These are phyloP conservation scores for Pipa parva DNA, from an alignment of 2,113 vertebrate species.

Conservation along the genomic window DNA sequence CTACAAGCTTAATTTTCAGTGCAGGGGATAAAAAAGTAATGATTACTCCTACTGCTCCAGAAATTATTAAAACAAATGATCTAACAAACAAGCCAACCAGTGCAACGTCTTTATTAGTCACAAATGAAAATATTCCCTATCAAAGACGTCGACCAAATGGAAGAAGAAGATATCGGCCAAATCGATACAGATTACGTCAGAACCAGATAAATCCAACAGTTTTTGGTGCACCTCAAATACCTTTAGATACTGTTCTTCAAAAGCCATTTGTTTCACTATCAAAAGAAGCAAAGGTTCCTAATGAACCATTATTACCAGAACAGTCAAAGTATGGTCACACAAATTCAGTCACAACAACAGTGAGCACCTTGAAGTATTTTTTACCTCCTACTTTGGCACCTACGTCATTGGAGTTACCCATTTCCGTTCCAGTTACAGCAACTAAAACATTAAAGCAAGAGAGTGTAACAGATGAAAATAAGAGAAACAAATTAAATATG, in stretches of 20 bases:
- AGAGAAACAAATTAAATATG: neutral
- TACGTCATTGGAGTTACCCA: neutral
- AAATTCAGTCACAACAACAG: no score
- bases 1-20: neutral
- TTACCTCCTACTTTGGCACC: conserved; percentile 10
- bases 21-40: neutral
- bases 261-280: neutral
- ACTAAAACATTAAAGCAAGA: conserved; percentile 1
- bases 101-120: conserved; percentile 33
- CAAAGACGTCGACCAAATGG: conserved; percentile 60
- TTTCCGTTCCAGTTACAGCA: neutral
- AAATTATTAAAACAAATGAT: neutral
- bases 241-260: neutral
- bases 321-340: neutral
- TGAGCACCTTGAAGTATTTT: neutral
- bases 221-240: neutral
- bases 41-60: neutral
- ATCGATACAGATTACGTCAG: conserved; percentile 58
- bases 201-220: neutral
- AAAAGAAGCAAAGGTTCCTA: conserved; percentile 9
- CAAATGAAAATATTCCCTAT: conserved; percentile 51
- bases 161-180: conserved; percentile 59
- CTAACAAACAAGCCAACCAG: conserved; percentile 21
- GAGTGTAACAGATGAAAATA: accelerated
- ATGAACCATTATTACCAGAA: neutral